A percentile compares a stretch with the other conserved stretches of the same genome.
phyloP scores from a whole-genome alignment of 1,140 invertebrate species.

The Panagrolaimus sp. region DNA sequence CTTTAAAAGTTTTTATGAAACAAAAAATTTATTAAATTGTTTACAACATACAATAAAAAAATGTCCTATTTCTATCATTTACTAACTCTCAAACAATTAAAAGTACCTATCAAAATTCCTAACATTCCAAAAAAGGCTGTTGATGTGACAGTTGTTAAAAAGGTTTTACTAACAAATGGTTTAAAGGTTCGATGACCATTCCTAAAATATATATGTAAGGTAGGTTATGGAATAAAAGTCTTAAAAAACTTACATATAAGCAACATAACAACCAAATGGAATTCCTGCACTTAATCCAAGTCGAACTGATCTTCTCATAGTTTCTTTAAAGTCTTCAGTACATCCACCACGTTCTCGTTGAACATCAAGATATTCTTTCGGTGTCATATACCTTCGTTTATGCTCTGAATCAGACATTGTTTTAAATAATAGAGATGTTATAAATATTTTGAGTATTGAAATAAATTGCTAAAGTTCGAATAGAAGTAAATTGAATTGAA shows the following conservation, averaged over 20 bases:
- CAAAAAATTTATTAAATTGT: conserved; percentile 3
- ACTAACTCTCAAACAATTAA: conserved; percentile 20
- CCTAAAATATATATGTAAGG: background rate
- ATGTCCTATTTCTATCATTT: no score
- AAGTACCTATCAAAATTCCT: conserved; percentile 14
- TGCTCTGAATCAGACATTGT: background rate
- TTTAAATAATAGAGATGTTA: background rate
- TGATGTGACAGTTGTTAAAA: background rate
- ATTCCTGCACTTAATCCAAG: conserved; percentile 6
- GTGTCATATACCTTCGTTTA: conserved; percentile 1
- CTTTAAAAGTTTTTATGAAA: background rate
- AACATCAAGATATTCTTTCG: conserved; percentile 17
- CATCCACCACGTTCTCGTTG: conserved; percentile 19
- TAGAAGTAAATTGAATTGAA: no score
- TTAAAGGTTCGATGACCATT: conserved; percentile 13
- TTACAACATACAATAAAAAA: background rate
- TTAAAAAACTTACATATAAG: conserved; percentile 17
- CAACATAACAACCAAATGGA: conserved; percentile 27
- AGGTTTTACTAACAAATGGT: conserved; percentile 15
- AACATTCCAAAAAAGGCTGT: conserved; percentile 7
- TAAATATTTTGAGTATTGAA: background rate
- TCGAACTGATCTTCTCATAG: background rate
- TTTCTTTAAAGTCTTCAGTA: conserved; percentile 16
- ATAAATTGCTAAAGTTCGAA: background rate
- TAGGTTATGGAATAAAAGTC: background rate